Base-by-base conservation (phyloP, 2,113 vertebrate species). In the Equus quagga region DNA sequence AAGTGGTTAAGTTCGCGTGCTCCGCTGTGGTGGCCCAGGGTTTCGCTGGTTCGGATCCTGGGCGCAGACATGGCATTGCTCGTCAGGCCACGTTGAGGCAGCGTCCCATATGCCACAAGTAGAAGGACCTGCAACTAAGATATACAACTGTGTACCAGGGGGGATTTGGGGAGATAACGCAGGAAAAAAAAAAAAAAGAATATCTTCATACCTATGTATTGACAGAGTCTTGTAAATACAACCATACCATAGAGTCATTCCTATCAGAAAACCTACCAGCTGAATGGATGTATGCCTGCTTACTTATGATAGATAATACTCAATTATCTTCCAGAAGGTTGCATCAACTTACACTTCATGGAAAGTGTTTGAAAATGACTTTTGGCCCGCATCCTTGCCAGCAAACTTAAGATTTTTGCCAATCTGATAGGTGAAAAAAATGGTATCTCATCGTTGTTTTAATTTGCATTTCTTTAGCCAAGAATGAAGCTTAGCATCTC, bases 381-480 rank as follows among this genome's bases (percentile, higher is more conserved):
- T 89, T 96, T 92, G 89, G 54, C 60, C 14, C 28, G 60, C 5
- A 51, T 81, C 36, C 65, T 88, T 93, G 31, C 46, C 93, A 82
- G 62, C 79, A 95, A 80, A 70, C 10, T 46, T 93, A 36, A 76
- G 44, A 78, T 0, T 69, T 93, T 92, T 92, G 93, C 88, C 96
- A 95, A 90, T 96, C 96, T 95, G 90, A 94, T 95, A 92, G 69
- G 54, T 96, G 24, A 54, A 78, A 81, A 83, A 95, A 85, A 65
- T 81, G 41, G 31, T 60, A 91, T 73, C 79, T 83, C 81, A 60
- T 56, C 86, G 62, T 95, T 76, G n/a, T 94, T 96, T 95, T 92
- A 89, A 96, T 97, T 95, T 95, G 90, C 79, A 86, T 89, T 85
- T 93, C 41, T 95, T 88, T 81, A 76, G 92, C 91, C 89, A 58